A percentile compares a stretch with the other conserved stretches of the same genome.
These are phyloP conservation scores for Acipenser transmontanus DNA, from an alignment of 2,797 vertebrate genomes.

Conservation along the genomic window DNA sequence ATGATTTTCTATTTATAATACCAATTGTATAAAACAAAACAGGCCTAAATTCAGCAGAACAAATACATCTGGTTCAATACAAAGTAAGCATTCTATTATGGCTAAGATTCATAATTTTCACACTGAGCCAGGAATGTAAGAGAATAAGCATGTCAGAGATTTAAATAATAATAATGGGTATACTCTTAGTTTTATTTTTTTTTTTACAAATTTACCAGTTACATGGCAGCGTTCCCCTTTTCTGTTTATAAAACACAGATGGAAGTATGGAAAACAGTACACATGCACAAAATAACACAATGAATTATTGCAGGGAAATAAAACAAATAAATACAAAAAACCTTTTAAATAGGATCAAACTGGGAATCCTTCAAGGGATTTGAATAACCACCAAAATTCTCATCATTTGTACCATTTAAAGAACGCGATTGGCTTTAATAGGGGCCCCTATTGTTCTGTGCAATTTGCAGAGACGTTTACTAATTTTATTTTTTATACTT, in stretches of 20 bases:
- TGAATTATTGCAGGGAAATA: background rate
- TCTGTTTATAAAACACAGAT: background rate
- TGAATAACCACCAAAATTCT: background rate
- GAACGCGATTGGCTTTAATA: background rate
- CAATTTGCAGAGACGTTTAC: slow-evolving; percentile 44
- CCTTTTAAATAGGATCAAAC: slow-evolving; percentile 21
- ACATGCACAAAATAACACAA: slow-evolving; percentile 1
- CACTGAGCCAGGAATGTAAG: background rate
- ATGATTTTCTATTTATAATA: too few species aligned
- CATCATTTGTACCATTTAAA: background rate
- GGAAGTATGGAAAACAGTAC: background rate
- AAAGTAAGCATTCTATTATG: background rate
- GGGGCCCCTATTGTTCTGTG: slow-evolving; percentile 19
- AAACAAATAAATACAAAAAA: slow-evolving; percentile 18
- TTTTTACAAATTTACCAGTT: background rate
- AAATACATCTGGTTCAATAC: background rate
- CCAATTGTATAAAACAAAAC: too few species aligned
- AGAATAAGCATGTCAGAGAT: background rate
- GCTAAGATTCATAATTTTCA: background rate
- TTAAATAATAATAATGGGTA: background rate
- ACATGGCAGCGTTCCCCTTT: background rate
- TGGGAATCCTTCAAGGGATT: slow-evolving; percentile 18
- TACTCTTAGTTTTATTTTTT: background rate
- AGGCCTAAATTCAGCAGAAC: too few species aligned
- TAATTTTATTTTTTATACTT: slow-evolving; percentile 26